phyloP scores from a whole-genome alignment of 53 echinoderm and acorn worm genomes.

The Crossaster papposus region DNA sequence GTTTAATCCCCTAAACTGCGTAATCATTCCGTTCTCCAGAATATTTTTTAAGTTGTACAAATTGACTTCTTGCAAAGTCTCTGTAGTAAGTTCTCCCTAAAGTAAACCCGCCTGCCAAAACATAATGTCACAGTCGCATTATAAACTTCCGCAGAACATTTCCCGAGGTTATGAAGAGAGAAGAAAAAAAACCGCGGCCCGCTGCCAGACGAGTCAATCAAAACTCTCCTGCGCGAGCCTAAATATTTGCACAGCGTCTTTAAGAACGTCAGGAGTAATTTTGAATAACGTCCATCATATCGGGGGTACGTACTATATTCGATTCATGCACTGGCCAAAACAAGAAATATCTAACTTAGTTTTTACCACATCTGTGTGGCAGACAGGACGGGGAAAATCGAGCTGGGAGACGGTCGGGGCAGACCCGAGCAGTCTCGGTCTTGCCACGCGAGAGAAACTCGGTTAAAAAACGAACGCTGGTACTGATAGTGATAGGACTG shows the following conservation, averaged over 20 bases:
- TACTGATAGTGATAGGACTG: not conserved
- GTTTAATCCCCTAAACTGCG: no score
- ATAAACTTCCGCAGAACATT: conserved; percentile 12
- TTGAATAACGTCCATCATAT: conserved; percentile 45
- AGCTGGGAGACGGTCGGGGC: not conserved
- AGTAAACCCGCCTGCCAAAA: not conserved
- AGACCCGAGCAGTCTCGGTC: conserved; percentile 11
- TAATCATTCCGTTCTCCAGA: no score
- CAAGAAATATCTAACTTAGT: not conserved
- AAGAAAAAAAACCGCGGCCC: not conserved
- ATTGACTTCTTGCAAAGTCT: not conserved
- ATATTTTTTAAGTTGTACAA: not conserved
- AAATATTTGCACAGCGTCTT: conserved; percentile 39
- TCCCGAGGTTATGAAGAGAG: no score
- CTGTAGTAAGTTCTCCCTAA: conserved; percentile 1
- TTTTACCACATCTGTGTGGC: conserved; percentile 29
- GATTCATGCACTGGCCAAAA: not conserved
- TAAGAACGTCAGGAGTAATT: conserved; percentile 16
- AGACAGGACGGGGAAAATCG: conserved; percentile 27
- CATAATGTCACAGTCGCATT: conserved; percentile 18
- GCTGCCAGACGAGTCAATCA: conserved; percentile 15
- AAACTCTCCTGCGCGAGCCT: not conserved
- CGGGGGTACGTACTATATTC: no score
- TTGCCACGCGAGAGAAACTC: not conserved
- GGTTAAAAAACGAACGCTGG: not conserved